Base-by-base conservation (phyloP, 2,888 invertebrate genomes). In the Troglohyphantes excavatus region DNA sequence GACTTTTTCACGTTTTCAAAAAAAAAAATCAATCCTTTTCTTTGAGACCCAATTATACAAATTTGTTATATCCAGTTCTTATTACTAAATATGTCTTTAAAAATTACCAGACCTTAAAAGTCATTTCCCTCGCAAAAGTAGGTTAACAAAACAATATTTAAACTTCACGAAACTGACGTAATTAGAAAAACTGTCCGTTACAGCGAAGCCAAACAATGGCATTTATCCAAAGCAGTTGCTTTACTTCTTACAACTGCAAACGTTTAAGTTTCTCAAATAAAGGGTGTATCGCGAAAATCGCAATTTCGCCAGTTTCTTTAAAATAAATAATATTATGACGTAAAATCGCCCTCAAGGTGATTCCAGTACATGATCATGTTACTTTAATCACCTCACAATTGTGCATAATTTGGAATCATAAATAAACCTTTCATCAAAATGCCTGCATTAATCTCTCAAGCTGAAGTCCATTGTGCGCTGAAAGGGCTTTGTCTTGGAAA, bases 391-490 rank as follows among this genome's bases (percentile, higher is more conserved):
- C 26, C 46, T 46, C 46, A 26, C 46, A 17, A 72, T n/a, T 61
- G 29, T n/a, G 29, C 67, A 79, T 67, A 46, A 79, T 79, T 68
- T 79, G 27, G 46, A 79, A 65, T 79, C 79, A 43, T 67, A 43
- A 83, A 43, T 29, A 33, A 46, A n/a, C 70, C 46, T 68, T 53
- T 33, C 65, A 61, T 82, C 70, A 59, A 65, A 73, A 63, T 11
- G 59, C 39, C 5, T 23, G 70, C 61, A 83, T 83, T 83, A 78
- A 61, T 33, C 70, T 86, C 70, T 86, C 86, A 86, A 70, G 26
- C 70, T n/a, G 5, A 11, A 61, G 61, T 3, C 86, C 29, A 78
- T 86, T 86, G 86, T 86, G 76, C 68, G 39, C 21, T 59, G 17
- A 63, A 78, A 63, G 46, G 21, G 59, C 68, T 86, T 78, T 86